These are phyloP conservation scores for Thaumatotibia leucotreta DNA, from an alignment of 1,140 invertebrate species.

Conservation along the genomic window DNA sequence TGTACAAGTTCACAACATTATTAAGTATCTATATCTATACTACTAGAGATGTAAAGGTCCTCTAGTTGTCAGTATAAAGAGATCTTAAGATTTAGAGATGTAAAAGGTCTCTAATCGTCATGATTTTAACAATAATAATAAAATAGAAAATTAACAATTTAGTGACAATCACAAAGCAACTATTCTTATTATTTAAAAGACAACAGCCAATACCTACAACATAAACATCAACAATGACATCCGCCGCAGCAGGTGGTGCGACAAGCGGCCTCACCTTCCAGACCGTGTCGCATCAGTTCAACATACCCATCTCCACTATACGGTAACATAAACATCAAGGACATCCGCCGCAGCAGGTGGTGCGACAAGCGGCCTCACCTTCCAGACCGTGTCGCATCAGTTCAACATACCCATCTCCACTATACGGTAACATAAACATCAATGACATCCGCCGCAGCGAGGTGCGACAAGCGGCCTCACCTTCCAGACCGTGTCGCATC, in stretches of 20 bases:
- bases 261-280: constrained; percentile 89
- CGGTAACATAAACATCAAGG: constrained; percentile 53
- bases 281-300: constrained; percentile 88
- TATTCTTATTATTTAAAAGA: too few relatives aligned
- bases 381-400: constrained; percentile 89
- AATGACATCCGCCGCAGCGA: constrained; percentile 77
- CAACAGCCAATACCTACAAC: constrained; percentile 27
- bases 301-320: constrained; percentile 90
- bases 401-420: constrained; percentile 91
- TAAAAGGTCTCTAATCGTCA: too few relatives aligned
- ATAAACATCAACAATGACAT: constrained; percentile 54
- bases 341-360: constrained; percentile 77
- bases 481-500: constrained; percentile 88
- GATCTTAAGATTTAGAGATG: too few relatives aligned
- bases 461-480: constrained; percentile 87
- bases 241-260: too few relatives aligned
- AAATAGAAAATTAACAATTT: too few relatives aligned
- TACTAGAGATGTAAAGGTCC: too few relatives aligned
- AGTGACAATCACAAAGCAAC: too few relatives aligned
- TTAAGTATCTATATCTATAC: too few relatives aligned
- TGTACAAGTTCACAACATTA: too few relatives aligned
- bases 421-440: constrained; percentile 46
- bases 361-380: constrained; percentile 88
- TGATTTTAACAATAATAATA: too few relatives aligned
- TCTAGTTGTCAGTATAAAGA: too few relatives aligned